Conservation (phyloP, 1,140 invertebrate species). For the Cotesia glomerata region DNA sequence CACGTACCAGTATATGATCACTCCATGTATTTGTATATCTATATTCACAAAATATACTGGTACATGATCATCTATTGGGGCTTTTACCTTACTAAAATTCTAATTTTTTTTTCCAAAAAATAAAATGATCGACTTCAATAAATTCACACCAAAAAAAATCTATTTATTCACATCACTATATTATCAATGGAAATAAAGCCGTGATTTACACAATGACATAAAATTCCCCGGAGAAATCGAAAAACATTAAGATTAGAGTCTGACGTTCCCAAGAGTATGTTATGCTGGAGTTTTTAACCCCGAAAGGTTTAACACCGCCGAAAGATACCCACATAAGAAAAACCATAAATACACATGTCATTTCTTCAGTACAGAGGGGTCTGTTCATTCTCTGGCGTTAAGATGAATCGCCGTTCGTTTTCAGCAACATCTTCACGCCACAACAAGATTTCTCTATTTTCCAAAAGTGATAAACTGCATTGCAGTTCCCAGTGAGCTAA, state of each 20-base stretch:
- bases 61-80: no score
- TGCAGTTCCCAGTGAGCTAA: no score
- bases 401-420: slow-evolving; percentile 22
- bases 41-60: no score
- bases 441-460: slow-evolving; percentile 10
- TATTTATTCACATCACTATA: no score
- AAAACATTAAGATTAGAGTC: background rate
- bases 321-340: background rate
- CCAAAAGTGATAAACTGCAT: slow-evolving; percentile 24
- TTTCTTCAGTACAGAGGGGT: background rate
- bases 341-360: slow-evolving; percentile 10
- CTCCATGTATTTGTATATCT: no score
- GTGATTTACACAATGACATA: background rate
- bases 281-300: background rate
- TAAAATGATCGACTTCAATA: no score
- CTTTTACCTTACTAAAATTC: no score
- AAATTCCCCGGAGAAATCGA: background rate
- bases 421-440: slow-evolving; percentile 1
- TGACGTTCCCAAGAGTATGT: background rate
- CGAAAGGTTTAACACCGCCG: background rate
- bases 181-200: background rate
- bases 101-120: no score
- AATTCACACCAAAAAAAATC: no score
- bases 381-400: background rate
- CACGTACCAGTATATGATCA: no score